A percentile compares a stretch with the other conserved stretches of the same genome.
Evolutionary conservation across 2,113 vertebrate species (phyloP).

Genomic region (Triplophysa siluroides): DNA sequence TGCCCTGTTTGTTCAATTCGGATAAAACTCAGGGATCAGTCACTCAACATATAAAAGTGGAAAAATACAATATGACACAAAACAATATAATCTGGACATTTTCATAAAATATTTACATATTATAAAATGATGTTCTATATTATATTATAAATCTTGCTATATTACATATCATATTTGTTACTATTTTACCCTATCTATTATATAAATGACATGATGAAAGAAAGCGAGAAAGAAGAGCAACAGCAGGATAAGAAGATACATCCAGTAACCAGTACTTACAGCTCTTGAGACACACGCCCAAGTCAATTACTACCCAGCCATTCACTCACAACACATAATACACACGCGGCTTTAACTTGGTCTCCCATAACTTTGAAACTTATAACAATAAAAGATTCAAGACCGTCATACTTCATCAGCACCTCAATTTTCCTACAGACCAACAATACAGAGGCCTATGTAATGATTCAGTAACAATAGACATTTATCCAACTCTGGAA

Average conservation of each 20-base stretch:
- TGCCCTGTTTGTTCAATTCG: constrained; percentile 60
- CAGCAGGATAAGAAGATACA: constrained; percentile 47
- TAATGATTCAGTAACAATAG: constrained; percentile 42
- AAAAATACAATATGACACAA: neutral
- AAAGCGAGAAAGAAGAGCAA: constrained; percentile 23
- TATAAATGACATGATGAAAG: neutral
- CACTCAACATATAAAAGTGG: neutral
- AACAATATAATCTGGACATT: too few species aligned
- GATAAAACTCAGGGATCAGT: constrained; percentile 26
- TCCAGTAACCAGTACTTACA: constrained; percentile 68
- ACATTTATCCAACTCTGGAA: constrained; percentile 41
- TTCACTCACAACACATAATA: constrained; percentile 64
- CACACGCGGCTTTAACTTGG: constrained; percentile 61
- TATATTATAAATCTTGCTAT: too few species aligned
- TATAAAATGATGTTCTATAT: too few species aligned
- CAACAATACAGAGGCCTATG: constrained; percentile 38
- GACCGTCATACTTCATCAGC: constrained; percentile 8
- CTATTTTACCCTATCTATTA: too few species aligned
- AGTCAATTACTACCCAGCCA: constrained; percentile 75
- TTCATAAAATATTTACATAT: too few species aligned
- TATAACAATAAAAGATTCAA: constrained; percentile 31
- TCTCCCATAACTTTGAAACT: constrained; percentile 52
- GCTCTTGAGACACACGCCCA: constrained; percentile 70
- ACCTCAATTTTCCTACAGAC: constrained; percentile 24
- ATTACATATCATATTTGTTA: too few species aligned